A percentile compares a stretch with the other conserved stretches of the same genome.
These are phyloP conservation scores for Platysternon megacephalum DNA, from an alignment of 2,113 vertebrate species.

Conservation along the genomic window DNA sequence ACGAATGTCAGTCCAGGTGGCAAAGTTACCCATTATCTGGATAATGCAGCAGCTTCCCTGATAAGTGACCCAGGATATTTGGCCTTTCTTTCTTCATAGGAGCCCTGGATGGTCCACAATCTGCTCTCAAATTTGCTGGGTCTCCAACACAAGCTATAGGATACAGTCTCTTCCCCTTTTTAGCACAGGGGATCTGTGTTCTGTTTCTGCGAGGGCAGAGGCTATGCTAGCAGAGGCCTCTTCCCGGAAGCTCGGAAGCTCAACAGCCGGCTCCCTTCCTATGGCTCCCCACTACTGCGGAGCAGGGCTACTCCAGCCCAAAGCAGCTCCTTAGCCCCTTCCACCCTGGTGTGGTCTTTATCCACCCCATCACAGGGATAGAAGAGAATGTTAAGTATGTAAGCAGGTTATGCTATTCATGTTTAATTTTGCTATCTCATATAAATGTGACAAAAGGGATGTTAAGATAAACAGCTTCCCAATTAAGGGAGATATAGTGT, in stretches of 20 bases:
- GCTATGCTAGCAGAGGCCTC: neutral
- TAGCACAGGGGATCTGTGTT: neutral
- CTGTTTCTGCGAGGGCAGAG: neutral
- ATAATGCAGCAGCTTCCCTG: neutral
- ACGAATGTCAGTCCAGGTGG: neutral
- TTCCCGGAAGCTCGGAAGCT: neutral
- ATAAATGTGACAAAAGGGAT: neutral
- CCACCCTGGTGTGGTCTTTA: neutral
- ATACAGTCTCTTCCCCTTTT: neutral
- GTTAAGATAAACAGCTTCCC: neutral
- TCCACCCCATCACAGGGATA: neutral
- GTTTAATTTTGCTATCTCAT: neutral
- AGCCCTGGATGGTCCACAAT: neutral
- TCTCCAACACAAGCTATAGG: neutral
- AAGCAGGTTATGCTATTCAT: neutral
- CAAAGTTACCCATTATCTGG: neutral
- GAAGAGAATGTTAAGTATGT: neutral
- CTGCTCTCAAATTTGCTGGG: neutral
- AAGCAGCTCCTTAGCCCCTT: neutral
- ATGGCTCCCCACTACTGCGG: neutral
- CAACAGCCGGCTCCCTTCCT: neutral
- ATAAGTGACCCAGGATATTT: neutral
- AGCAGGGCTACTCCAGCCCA: neutral
- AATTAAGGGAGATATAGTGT: neutral
- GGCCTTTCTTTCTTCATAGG: neutral